phyloP scores from a whole-genome alignment of 92 coral and sea anemone genomes.

The Palythoa grandiflora region DNA sequence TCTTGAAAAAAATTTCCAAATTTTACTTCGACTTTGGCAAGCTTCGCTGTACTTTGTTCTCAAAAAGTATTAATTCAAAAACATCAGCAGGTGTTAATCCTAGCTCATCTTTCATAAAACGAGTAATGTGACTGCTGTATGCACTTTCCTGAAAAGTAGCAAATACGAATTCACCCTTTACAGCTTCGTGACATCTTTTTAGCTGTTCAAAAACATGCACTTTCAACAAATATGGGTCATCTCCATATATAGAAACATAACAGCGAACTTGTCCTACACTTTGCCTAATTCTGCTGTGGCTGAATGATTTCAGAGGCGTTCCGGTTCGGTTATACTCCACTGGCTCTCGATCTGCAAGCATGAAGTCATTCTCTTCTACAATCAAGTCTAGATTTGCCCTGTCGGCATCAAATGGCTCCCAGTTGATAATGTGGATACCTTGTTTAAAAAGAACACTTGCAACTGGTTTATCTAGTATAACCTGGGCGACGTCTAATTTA shows the following conservation, averaged over 20 bases:
- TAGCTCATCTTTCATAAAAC: constrained; percentile 70
- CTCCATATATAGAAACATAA: constrained; percentile 88
- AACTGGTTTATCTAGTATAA: constrained; percentile 65
- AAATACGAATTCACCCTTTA: constrained; percentile 75
- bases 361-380: constrained; percentile 73
- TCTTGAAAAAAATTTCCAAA: too few species aligned
- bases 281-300: constrained; percentile 88
- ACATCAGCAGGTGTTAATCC: constrained; percentile 83
- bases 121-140: constrained; percentile 67
- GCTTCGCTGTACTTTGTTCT: constrained; percentile 33
- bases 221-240: constrained; percentile 75
- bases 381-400: constrained; percentile 79
- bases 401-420: constrained; percentile 93
- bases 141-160: constrained; percentile 81
- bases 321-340: constrained; percentile 56
- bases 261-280: constrained; percentile 82
- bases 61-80: constrained; percentile 86
- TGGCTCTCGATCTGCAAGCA: constrained; percentile 85
- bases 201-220: constrained; percentile 87
- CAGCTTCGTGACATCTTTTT: constrained; percentile 61
- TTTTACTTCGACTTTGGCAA: too few species aligned
- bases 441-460: constrained; percentile 75
- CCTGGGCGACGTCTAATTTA: constrained; percentile 60
- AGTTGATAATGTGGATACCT: constrained; percentile 80
- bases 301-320: constrained; percentile 77